These are phyloP conservation scores for Piaya cayana DNA, from an alignment of 2,113 vertebrate genomes.

Conservation along the genomic window DNA sequence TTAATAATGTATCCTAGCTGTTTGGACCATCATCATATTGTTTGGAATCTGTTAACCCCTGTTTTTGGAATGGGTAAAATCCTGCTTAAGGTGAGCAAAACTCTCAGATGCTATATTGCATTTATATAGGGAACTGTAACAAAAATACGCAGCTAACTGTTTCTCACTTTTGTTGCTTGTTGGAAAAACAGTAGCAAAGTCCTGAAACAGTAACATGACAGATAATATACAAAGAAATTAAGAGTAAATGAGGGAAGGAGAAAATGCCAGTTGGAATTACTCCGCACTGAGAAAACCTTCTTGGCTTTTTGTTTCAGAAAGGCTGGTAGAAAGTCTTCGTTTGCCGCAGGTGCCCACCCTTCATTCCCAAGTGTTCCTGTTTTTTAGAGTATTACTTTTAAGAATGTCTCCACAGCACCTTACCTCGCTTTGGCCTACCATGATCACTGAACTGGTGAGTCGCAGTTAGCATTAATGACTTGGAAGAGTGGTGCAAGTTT, in stretches of 20 bases:
- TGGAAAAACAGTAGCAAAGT: background rate
- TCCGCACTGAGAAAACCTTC: constrained; percentile 32
- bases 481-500: background rate
- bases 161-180: background rate
- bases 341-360: constrained; percentile 97
- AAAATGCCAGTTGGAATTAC: background rate
- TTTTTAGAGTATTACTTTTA: constrained; percentile 97
- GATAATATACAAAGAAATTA: background rate
- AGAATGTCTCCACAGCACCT: constrained; percentile 98
- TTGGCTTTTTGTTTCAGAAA: constrained; percentile 84
- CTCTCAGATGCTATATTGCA: background rate
- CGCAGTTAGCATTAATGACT: background rate
- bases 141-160: background rate
- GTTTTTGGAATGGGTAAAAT: background rate
- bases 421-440: constrained; percentile 98
- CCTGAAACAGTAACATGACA: background rate
- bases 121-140: background rate
- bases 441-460: constrained; percentile 98
- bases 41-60: background rate
- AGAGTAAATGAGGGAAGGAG: background rate
- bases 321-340: constrained; percentile 96
- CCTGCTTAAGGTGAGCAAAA: background rate
- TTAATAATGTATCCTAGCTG: background rate
- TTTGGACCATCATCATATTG: background rate
- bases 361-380: constrained; percentile 98